Base-by-base conservation (phyloP, 1,140 invertebrate species). In the Euborellia annulipes region DNA sequence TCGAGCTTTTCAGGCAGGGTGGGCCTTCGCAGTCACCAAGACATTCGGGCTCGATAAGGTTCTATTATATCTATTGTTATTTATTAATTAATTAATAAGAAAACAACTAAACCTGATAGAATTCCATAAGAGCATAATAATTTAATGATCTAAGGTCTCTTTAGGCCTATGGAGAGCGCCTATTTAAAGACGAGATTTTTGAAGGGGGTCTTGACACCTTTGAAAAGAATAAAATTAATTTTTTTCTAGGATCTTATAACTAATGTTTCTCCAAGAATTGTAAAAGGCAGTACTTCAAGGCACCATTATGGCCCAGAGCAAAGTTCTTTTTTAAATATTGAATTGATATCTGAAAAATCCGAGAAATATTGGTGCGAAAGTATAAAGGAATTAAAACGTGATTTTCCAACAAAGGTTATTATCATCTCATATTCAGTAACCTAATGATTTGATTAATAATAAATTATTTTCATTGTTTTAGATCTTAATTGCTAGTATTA, bases 331-430 rank as follows among this genome's bases (percentile, higher is more conserved):
- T 66, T 98, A 0, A 98, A 98, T 59, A 98, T 98, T 51, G 95
- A 98, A 66, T 66, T 98, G 2, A 96, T 98, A 60, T 97, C 92
- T 9, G 95, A 98, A 67, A 98, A 98, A 65, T 83, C 83, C 8
- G 78, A 76, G 36, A 82, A 76, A 1, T 98, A 97, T 61, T 98
- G 95, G 95, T 80, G 86, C 44, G 65, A 75, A 45, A 88, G 85
- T 54, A 79, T 98, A 22, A 71, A 57, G 2, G 94, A 98, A 61
- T 64, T 98, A 19, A 97, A 96, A 59, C 65, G 62, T 41, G 94
- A 97, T 62, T 96, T 95, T 58, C 92, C 92, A 13, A 70, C 74
- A 43, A 83, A 85, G 64, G 82, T 76, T 63, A 67, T 55, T 57
- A 53, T 43, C 17, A 44, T 44, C 23, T 6, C 11, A 6, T 27